Percentiles rank a stretch among this genome's conserved stretches.
Evolutionary conservation across 2,113 vertebrate species (phyloP).

Genomic region (Origma solitaria): DNA sequence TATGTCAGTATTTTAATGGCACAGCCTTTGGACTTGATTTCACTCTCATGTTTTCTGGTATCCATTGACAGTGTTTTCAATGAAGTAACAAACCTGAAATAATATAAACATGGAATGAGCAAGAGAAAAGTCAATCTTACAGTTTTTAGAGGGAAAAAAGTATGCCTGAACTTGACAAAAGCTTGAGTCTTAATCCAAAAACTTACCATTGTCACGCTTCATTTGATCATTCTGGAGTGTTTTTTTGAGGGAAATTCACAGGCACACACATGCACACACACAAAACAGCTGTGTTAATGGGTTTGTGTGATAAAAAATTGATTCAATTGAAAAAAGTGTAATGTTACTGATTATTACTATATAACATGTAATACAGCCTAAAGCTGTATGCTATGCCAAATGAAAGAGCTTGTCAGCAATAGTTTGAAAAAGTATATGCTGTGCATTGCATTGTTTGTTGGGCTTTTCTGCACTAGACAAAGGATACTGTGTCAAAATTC

Average conservation of each 20-base stretch:
- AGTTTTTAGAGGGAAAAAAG: not conserved
- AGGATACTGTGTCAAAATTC: not conserved
- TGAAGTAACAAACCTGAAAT: not conserved
- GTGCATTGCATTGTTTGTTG: not conserved
- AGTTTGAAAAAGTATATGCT: not conserved
- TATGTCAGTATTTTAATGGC: not conserved
- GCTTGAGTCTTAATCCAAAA: not conserved
- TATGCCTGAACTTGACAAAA: not conserved
- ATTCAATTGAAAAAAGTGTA: not conserved
- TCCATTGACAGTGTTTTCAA: not conserved
- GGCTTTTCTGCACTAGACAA: not conserved
- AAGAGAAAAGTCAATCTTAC: not conserved
- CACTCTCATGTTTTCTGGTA: not conserved
- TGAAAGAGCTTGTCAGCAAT: not conserved
- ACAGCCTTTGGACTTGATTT: not conserved
- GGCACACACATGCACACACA: fast-evolving
- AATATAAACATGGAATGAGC: not conserved
- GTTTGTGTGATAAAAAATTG: not conserved
- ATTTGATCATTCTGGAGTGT: not conserved
- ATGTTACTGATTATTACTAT: not conserved
- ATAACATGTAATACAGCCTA: not conserved
- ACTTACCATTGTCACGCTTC: not conserved
- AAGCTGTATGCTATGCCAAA: not conserved
- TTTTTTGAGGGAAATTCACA: not conserved
- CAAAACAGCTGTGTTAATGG: not conserved